These are phyloP conservation scores for Carapus acus DNA, from an alignment of 2,797 vertebrate genomes.

Conservation along the genomic window DNA sequence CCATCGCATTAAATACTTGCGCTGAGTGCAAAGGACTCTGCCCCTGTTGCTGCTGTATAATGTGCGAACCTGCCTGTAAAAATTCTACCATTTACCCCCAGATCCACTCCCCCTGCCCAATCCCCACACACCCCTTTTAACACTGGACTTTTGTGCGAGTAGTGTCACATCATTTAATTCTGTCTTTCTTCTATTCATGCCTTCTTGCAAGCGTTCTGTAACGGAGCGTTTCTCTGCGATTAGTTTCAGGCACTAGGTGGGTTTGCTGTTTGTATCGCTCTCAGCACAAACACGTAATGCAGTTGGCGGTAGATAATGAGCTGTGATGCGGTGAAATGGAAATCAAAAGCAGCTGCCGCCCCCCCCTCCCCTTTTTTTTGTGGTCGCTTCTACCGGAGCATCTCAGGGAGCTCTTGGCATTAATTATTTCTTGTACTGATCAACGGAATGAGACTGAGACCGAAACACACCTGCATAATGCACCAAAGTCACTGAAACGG, in stretches of 20 bases:
- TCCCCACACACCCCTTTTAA: too few relatives aligned
- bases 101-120: too few relatives aligned
- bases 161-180: too few relatives aligned
- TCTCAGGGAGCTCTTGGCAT: conserved; percentile 26
- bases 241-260: conserved; percentile 2
- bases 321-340: conserved; percentile 31
- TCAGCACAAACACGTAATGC: conserved; percentile 16
- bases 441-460: conserved; percentile 33
- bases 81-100: too few relatives aligned
- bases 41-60: conserved; percentile 45
- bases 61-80: conserved; percentile 53
- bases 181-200: not conserved
- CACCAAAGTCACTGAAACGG: conserved; percentile 13
- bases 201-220: conserved; percentile 7
- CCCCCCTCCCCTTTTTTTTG: not conserved
- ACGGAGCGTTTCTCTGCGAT: conserved; percentile 19
- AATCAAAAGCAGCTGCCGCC: conserved; percentile 18
- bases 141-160: too few relatives aligned
- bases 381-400: not conserved
- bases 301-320: conserved; percentile 33
- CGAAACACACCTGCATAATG: conserved; percentile 18
- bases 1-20: conserved; percentile 35
- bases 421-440: conserved; percentile 35
- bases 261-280: conserved; percentile 25
- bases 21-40: conserved; percentile 27